Evolutionary conservation across 1,140 invertebrate species (phyloP).

Genomic region (Papilio helenus): DNA sequence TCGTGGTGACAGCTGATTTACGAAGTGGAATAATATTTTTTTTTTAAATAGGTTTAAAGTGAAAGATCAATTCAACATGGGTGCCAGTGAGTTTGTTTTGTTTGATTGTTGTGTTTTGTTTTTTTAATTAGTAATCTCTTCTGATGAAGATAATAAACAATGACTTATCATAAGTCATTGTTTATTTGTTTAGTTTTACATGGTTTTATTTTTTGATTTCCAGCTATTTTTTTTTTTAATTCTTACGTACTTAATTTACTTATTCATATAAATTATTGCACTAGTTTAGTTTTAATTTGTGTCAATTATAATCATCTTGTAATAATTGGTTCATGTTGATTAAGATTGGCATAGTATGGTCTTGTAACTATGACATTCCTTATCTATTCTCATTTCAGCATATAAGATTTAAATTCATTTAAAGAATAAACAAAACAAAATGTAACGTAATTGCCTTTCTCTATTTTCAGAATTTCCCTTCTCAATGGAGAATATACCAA

Average conservation of each 20-base stretch:
- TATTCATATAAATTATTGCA: no score
- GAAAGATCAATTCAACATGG: neutral
- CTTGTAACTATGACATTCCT: neutral
- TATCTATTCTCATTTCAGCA: neutral
- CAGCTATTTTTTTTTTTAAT: no score
- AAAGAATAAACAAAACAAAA: neutral
- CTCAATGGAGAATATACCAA: slow-evolving; percentile 69
- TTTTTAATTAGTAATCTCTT: neutral
- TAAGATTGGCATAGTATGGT: neutral
- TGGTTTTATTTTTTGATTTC: neutral
- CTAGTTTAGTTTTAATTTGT: neutral
- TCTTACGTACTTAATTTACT: neutral
- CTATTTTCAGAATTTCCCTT: slow-evolving; percentile 63
- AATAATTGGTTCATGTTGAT: neutral
- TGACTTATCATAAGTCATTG: no score
- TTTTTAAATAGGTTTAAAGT: neutral
- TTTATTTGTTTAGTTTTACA: neutral
- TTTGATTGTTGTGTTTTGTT: neutral
- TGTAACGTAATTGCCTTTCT: slow-evolving; percentile 2
- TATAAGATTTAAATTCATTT: neutral
- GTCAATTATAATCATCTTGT: neutral
- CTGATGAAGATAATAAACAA: neutral
- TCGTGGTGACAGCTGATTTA: neutral
- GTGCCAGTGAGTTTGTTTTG: slow-evolving; percentile 37
- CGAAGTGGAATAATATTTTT: neutral